Evolutionary conservation across 2,888 invertebrate species (phyloP).

Genomic region (Nowickia ferox): DNA sequence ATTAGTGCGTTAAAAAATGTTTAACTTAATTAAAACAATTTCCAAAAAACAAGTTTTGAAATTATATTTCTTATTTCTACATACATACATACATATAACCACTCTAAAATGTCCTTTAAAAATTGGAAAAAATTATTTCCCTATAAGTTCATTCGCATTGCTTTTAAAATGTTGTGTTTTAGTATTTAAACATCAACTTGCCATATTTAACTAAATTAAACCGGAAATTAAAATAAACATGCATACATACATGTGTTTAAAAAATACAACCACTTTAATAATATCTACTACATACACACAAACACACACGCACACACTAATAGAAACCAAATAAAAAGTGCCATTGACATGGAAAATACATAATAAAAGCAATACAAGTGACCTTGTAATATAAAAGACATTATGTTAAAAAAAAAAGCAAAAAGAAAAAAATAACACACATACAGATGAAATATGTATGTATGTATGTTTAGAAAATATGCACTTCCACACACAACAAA

Average conservation of each 20-base stretch:
- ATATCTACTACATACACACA: neutral
- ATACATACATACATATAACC: too few relatives aligned
- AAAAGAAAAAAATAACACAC: conserved; percentile 46
- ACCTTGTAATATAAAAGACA: conserved; percentile 79
- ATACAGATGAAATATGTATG: conserved; percentile 53
- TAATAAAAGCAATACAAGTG: conserved; percentile 80
- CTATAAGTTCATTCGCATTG: too few relatives aligned
- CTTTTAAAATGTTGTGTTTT: too few relatives aligned
- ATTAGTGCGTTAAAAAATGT: too few relatives aligned
- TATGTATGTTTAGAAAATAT: conserved; percentile 6
- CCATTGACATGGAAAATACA: conserved; percentile 64
- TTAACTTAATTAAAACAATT: too few relatives aligned
- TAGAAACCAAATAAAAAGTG: conserved; percentile 53
- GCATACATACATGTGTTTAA: conserved; percentile 3
- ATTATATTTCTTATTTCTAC: too few relatives aligned
- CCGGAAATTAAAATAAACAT: conserved; percentile 4
- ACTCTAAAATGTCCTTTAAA: too few relatives aligned
- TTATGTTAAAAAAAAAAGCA: conserved; percentile 62
- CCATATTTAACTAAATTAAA: neutral
- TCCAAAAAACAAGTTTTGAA: too few relatives aligned
- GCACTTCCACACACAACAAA: conserved; percentile 3
- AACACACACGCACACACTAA: conserved; percentile 2
- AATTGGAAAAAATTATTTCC: too few relatives aligned
- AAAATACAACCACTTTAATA: neutral
- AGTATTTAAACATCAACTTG: too few relatives aligned